Evolutionary conservation across 2,888 invertebrate species (phyloP), one percentile per base, ranked within the genome.

Genomic region (Chrysotoxum bicinctum): DNA sequence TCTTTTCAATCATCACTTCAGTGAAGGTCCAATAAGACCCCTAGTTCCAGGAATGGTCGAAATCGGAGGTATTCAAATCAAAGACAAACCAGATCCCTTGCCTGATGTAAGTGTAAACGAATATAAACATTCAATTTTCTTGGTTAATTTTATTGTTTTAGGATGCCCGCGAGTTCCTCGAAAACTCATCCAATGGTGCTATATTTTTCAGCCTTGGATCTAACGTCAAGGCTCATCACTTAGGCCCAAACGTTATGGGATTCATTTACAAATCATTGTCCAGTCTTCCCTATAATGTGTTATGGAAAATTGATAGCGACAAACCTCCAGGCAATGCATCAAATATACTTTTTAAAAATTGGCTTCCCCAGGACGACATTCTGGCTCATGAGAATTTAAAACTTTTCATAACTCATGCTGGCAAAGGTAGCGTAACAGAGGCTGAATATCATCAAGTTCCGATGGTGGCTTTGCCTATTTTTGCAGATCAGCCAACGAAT

Each of bases 401-500:
- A 52, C 58, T 88, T 0, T 89, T 89, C 35, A 81, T 89, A 6
- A 88, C 88, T 0, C 88, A 87, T 30, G 87, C 89, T 12, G 96
- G 96, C n/a, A 92, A 96, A 0, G 93, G 96, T 35, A 95, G 95
- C 88, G 94, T 96, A 92, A 95, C 95, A 89, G 96, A 96, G 90
- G 95, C 96, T 0, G 95, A 95, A 35, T 96, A 95, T 91, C 96
- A 96, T 89, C 96, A 94, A 3, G 95, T 95, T 0, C 96, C 96
- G 0, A 94, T 96, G 2, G 94, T 96, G 40, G 94, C 94, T 0
- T 93, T 96, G 69, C 96, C 96, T 0, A 95, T 96, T 0, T 96
- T 95, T 91, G 96, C 95, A 88, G 96, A 96, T 89, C 96, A 96
- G 90, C 95, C 95, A 87, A 94, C 95, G 4, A 96, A 96, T 89